Conservation (phyloP, 2,888 invertebrate genomes). For the Abscondita cerata region DNA sequence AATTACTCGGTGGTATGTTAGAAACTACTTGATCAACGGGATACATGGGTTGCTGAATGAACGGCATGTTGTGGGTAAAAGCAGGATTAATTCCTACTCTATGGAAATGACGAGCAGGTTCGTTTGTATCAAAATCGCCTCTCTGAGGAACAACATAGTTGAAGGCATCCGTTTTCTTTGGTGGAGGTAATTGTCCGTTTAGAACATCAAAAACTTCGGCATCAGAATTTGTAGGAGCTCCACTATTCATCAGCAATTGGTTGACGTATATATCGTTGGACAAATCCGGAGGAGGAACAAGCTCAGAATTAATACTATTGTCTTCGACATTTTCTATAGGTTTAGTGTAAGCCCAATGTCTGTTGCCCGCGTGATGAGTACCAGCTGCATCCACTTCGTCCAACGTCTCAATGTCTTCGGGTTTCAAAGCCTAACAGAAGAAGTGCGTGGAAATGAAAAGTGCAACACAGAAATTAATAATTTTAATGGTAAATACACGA, state of each 20-base stretch:
- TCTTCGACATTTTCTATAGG: constrained; percentile 30
- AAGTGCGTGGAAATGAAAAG: constrained; percentile 50
- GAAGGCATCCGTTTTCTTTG: not conserved
- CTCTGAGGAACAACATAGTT: not conserved
- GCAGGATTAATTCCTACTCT: not conserved
- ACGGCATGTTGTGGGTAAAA: constrained; percentile 11
- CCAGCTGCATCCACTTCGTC: constrained; percentile 40
- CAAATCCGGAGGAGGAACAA: constrained; percentile 32
- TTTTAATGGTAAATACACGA: constrained; percentile 9
- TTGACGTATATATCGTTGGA: constrained; percentile 41
- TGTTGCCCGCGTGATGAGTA: constrained; percentile 9
- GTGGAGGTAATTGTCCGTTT: not conserved
- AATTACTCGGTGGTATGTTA: not conserved
- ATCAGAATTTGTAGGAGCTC: constrained; percentile 50
- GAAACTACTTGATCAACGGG: not conserved
- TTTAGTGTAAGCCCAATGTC: constrained; percentile 26
- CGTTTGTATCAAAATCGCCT: not conserved
- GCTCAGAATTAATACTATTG: constrained; percentile 27
- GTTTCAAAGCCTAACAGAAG: constrained; percentile 41
- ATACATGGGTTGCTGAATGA: constrained; percentile 8
- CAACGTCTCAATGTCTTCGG: constrained; percentile 49
- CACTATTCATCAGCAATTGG: constrained; percentile 38
- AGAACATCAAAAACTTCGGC: constrained; percentile 47
- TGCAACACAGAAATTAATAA: constrained; percentile 38
- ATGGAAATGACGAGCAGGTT: not conserved